These are phyloP conservation scores for Erpornis zantholeuca DNA, from an alignment of 2,113 vertebrate genomes.

Conservation along the genomic window DNA sequence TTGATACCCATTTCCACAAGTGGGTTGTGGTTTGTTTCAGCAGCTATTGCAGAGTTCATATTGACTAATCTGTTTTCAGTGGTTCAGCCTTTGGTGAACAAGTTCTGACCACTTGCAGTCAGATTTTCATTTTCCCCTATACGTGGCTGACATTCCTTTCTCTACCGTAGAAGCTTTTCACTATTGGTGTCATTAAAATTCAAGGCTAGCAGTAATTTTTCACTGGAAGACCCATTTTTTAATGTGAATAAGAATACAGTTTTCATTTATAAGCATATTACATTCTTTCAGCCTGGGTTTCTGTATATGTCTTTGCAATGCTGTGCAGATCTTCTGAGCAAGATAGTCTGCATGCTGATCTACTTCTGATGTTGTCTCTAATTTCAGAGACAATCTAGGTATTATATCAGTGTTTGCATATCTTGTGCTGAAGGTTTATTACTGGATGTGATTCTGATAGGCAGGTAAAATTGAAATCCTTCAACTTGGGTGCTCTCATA, in stretches of 20 bases:
- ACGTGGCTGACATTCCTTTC: not conserved
- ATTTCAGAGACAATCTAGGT: not conserved
- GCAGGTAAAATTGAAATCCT: not conserved
- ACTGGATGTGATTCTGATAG: not conserved
- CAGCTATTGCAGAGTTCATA: not conserved
- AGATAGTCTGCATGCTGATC: not conserved
- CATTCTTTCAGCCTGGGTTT: not conserved
- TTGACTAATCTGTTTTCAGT: not conserved
- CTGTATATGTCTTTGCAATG: not conserved
- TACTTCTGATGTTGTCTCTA: not conserved
- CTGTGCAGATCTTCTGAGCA: not conserved
- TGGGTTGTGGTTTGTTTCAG: not conserved
- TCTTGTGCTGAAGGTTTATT: not conserved
- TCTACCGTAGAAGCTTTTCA: not conserved
- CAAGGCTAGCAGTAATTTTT: not conserved
- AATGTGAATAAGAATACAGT: not conserved
- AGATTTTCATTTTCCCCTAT: not conserved
- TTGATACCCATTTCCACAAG: not conserved
- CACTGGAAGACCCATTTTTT: not conserved
- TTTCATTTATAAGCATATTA: not conserved
- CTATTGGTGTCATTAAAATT: not conserved
- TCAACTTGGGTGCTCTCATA: not conserved
- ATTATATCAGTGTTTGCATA: not conserved
- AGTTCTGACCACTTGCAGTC: not conserved
- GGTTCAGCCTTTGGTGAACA: not conserved